Evolutionary conservation across 2,113 vertebrate genomes (phyloP), one percentile per base, ranked within the genome.

Genomic region (Hylia prasina): DNA sequence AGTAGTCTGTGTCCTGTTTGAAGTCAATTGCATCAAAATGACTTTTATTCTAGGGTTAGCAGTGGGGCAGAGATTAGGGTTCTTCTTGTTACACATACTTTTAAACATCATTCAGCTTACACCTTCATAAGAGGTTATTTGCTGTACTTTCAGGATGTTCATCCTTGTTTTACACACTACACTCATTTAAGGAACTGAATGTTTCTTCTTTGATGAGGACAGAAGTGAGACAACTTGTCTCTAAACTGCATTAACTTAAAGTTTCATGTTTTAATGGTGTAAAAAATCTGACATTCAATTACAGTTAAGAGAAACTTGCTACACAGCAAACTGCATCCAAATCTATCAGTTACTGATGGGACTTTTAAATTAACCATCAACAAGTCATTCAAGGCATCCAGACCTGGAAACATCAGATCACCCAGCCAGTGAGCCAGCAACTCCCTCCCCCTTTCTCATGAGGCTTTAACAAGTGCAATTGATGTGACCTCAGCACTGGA

Each of bases 201-300:
- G 68, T 89, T 95, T 93, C 51, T 84, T 93, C 80, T 94, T 97
- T 15, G 68, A 91, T 80, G 92, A 97, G 94, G 87, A 97, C 89
- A 92, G 93, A 97, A 95, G 40, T 5, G 57, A 98, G 81, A 95
- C 91, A 93, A 96, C 87, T 95, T 93, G 71, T 93, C 95, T 96
- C 97, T 97, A 97, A 97, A 97, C 95, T 95, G 94, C 90, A 93
- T 92, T 87, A 92, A 93, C 91, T 92, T 87, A 95, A 96, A 91
- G 94, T 93, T 96, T 97, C 95, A 91, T 96, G 93, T 97, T 97
- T 96, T 96, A 97, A 96, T 91, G 92, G 91, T 97, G 89, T 97
- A 95, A 97, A 97, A 97, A 97, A 94, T 87, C 80, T 95, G 96
- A 97, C 93, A 95, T 97, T 97, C 82, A 65, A 30, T 96, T 97